Evolutionary conservation across 2,797 vertebrate genomes (phyloP).

Genomic region (Ptychobarbus kaznakovi): DNA sequence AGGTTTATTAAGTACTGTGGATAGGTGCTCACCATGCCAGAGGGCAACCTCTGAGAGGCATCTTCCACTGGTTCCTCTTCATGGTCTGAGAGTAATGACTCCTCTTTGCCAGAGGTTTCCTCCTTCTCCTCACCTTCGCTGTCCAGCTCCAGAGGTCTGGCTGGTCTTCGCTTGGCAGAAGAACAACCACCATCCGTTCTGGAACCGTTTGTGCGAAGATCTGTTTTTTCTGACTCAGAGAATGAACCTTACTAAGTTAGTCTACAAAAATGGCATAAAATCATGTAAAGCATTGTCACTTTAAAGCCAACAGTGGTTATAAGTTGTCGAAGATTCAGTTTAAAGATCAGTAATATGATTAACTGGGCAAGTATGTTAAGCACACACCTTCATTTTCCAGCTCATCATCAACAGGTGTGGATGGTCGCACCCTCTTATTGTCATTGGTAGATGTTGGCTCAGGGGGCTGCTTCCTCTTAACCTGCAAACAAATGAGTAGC

Average conservation of each 20-base stretch:
- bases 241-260: not conserved
- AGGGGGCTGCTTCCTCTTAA: conserved; percentile 97
- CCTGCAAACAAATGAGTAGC: conserved; percentile 73
- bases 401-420: conserved; percentile 92
- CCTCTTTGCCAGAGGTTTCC: conserved; percentile 82
- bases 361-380: not conserved
- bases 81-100: conserved; percentile 79
- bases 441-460: conserved; percentile 85
- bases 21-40: conserved; percentile 77
- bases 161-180: conserved; percentile 82
- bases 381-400: conserved; percentile 90
- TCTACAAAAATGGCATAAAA: not conserved
- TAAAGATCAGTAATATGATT: not conserved
- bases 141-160: conserved; percentile 89
- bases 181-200: conserved; percentile 84
- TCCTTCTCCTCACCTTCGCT: conserved; percentile 93
- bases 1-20: not conserved
- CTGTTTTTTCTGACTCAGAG: conserved; percentile 80
- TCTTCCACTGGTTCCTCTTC: conserved; percentile 83
- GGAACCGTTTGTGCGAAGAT: conserved; percentile 81
- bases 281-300: not conserved
- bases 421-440: conserved; percentile 92
- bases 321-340: not conserved
- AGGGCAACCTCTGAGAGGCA: conserved; percentile 71
- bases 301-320: not conserved